Percentiles rank a stretch among this genome's conserved stretches.
Conservation (phyloP, 1,140 invertebrate species). For the Drosophila sp. region DNA sequence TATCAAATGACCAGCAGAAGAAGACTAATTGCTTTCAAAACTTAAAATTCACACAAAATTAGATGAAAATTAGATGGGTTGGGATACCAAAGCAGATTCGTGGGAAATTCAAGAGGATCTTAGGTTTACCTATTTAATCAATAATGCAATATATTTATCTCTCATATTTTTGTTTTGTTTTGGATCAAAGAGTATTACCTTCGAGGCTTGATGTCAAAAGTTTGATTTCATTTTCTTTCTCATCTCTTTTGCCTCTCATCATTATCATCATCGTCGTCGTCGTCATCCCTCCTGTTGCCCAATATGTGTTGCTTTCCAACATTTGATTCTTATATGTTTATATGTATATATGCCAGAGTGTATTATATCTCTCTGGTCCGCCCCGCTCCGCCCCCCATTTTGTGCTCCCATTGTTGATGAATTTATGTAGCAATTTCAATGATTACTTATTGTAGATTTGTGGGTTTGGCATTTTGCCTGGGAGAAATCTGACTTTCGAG, state of each 20-base stretch:
- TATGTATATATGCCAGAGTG: constrained; percentile 27
- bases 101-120: neutral
- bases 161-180: no score
- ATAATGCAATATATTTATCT: no score
- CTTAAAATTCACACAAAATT: neutral
- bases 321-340: constrained; percentile 63
- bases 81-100: neutral
- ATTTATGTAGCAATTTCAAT: constrained; percentile 52
- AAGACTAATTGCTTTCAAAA: neutral
- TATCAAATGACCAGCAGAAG: neutral
- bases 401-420: constrained; percentile 56
- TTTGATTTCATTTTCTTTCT: neutral
- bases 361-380: constrained; percentile 30
- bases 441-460: constrained; percentile 46
- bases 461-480: constrained; percentile 21
- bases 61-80: no score
- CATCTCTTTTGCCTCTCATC: neutral
- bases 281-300: constrained; percentile 29
- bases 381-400: neutral
- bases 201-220: neutral
- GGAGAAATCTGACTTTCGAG: constrained; percentile 17
- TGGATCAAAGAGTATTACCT: neutral
- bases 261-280: neutral
- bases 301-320: constrained; percentile 65
- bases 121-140: no score